Evolutionary conservation across 2,888 invertebrate species (phyloP), one percentile per base, ranked within the genome.

Genomic region (Malachius bipustulatus): DNA sequence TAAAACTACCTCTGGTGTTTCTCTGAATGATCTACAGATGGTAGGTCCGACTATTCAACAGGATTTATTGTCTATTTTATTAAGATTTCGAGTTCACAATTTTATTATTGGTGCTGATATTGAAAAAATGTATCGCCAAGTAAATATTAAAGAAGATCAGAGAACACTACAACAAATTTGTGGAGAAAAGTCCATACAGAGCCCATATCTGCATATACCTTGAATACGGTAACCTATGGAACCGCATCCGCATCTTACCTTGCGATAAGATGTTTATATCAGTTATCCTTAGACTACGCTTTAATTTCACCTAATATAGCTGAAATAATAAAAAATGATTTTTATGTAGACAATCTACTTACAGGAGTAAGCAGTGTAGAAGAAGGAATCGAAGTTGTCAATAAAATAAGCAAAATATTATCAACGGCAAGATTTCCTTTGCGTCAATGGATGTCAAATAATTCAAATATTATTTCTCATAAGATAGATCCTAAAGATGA

Each of bases 91-190:
- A 16, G 30, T 26, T 16, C 43, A 48, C 30, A 36, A 35, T 9
- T 39, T 34, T 36, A 47, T 46, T 3, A 13, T 51, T 3, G 38
- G 36, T 4, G 47, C 48, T 2, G 51, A 51, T 30, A 40, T 47
- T 13, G 43, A 32, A 38, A 49, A 12, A 24, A 40, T 15, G 31
- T 49, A 6, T 10, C 36, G n/a, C 14, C 15, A 19, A 26, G 32
- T 47, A 12, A 33, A 32, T 12, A 26, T 48, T 8, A 19, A 36
- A 11, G 26, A 26, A 2, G 32, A 40, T 3, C 42, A 50, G 13
- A 34, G 44, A 10, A 19, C 36, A 8, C 36, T 44, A 8, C 47
- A 48, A 35, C 28, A 36, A 26, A 47, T 45, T 19, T 47, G 6
- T 48, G 48, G 47, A 37, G 46, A 26, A 12, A 36, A 4, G 29